These are phyloP conservation scores for Ctena decussata DNA, from an alignment of 2,888 invertebrate species.

Conservation along the genomic window DNA sequence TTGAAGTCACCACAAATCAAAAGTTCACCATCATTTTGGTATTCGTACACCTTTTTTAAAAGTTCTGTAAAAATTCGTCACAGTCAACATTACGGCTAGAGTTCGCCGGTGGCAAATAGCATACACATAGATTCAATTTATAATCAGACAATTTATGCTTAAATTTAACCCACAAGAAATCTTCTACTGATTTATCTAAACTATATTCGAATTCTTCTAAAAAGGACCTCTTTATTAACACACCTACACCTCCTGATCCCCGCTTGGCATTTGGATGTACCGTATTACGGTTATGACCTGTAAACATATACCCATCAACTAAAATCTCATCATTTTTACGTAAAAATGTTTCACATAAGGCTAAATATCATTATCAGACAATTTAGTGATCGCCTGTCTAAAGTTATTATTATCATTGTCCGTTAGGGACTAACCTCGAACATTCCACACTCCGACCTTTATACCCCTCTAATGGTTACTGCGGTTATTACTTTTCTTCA, in stretches of 20 bases:
- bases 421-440: neutral
- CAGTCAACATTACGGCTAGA: neutral
- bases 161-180: neutral
- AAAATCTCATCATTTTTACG: neutral
- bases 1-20: neutral
- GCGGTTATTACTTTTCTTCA: neutral
- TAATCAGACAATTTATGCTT: neutral
- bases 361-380: neutral
- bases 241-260: neutral
- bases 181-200: neutral
- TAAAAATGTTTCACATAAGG: neutral
- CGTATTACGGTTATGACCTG: neutral
- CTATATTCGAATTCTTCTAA: neutral
- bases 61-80: neutral
- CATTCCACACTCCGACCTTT: slow-evolving; percentile 2
- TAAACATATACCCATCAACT: neutral
- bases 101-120: neutral
- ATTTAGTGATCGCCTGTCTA: neutral
- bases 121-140: neutral
- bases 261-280: neutral
- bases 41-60: neutral
- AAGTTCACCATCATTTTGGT: neutral
- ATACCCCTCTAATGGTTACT: neutral
- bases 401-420: neutral
- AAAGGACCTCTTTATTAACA: neutral